Evolutionary conservation across 1,140 invertebrate genomes (phyloP), one percentile per base, ranked within the genome.

Genomic region (Pantala flavescens): DNA sequence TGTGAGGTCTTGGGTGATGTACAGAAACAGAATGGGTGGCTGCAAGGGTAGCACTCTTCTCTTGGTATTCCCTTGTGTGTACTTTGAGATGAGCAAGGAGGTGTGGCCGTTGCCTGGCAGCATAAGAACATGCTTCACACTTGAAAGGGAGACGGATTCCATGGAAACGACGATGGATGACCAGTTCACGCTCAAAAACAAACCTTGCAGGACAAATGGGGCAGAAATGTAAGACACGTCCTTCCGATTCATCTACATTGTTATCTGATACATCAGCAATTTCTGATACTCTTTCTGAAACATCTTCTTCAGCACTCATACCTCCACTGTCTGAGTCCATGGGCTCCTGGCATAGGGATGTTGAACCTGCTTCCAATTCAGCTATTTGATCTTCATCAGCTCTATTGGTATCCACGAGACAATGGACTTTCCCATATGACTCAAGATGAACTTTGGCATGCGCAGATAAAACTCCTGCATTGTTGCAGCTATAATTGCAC

Each of bases 401-500:
- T 75, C 85, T 81, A 23, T 83, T 82, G n/a, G 81, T 63, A 78
- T 92, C 90, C 12, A 91, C 90, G 0, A 91, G 83, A 76, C 88
- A 89, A 78, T 90, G 89, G 43, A 91, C 88, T 21, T 87, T 87
- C 9, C 90, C 89, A 76, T 90, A 87, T 71, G 87, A 84, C 70
- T 89, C 90, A 75, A 87, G 86, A 79, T 95, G 93, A 70, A 92
- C 90, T 80, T 93, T 93, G 28, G 89, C 84, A 82, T 95, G 93
- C 72, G 90, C 87, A 12, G 90, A 88, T 77, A 94, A 84, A 23
- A 91, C 87, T 5, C 88, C 89, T 28, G 89, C 88, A 78, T 89
- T 91, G 63, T 90, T 88, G 80, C 91, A 93, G 21, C 88, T 87
- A 79, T 93, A 95, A 81, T 91, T 92, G 81, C 94, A 96, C 77